A percentile compares a stretch with the other conserved stretches of the same genome.
Conservation (phyloP, 2,797 vertebrate genomes). For the Odontamblyopus lacepedii region DNA sequence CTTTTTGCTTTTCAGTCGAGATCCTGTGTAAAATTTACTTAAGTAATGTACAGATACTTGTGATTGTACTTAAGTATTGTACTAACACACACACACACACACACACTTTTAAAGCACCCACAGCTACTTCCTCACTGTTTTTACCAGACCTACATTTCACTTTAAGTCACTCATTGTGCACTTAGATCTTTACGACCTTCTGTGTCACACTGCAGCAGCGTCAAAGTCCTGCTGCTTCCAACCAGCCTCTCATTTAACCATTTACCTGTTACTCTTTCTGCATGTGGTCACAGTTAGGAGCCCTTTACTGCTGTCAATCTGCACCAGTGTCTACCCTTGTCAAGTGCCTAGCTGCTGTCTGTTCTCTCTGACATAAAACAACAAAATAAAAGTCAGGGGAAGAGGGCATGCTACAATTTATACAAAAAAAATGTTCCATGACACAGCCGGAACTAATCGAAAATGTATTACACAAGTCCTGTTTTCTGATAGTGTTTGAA, state of each 20-base stretch:
- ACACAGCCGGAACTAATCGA: conserved; percentile 16
- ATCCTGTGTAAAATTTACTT: too few relatives aligned
- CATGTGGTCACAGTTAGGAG: conserved; percentile 41
- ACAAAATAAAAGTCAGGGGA: conserved; percentile 16
- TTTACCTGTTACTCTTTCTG: conserved; percentile 61
- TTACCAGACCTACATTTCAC: conserved; percentile 56
- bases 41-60: too few relatives aligned
- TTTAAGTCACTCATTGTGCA: conserved; percentile 34
- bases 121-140: conserved; percentile 47
- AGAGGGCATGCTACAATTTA: conserved; percentile 15
- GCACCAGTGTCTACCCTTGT: conserved; percentile 39
- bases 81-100: too few relatives aligned
- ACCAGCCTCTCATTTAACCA: conserved; percentile 41
- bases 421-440: conserved; percentile 44
- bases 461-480: conserved; percentile 36
- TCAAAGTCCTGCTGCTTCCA: conserved; percentile 67
- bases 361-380: conserved; percentile 41
- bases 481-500: conserved; percentile 33
- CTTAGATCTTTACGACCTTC: conserved; percentile 65
- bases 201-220: conserved; percentile 54
- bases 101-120: conserved; percentile 24
- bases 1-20: too few relatives aligned
- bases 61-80: too few relatives aligned
- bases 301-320: conserved; percentile 66
- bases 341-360: conserved; percentile 44